Evolutionary conservation across 2,797 vertebrate genomes (phyloP).

Genomic region (Betta splendens): DNA sequence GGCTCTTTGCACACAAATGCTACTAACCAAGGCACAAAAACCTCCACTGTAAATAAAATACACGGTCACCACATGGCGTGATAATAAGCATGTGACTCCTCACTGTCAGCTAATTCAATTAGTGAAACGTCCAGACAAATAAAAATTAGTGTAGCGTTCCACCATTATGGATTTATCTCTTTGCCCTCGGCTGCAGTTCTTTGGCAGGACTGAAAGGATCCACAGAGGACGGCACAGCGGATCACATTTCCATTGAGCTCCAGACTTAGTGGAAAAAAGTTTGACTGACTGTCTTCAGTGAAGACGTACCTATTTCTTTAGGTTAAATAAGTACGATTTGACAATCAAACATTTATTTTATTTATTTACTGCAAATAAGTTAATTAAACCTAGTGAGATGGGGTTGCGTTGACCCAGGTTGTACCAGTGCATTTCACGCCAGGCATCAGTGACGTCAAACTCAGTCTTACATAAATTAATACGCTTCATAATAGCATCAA

Average conservation of each 20-base stretch:
- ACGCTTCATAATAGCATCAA: too few relatives aligned
- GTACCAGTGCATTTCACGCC: too few relatives aligned
- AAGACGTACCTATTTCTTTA: too few relatives aligned
- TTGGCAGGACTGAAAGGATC: slow-evolving; percentile 20
- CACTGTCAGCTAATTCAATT: slow-evolving; percentile 33
- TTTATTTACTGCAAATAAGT: too few relatives aligned
- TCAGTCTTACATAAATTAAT: too few relatives aligned
- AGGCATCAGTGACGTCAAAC: too few relatives aligned
- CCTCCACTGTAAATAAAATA: neutral
- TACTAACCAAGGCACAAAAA: too few relatives aligned
- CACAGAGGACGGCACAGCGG: slow-evolving; percentile 6
- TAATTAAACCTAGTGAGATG: too few relatives aligned
- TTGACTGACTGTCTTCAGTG: neutral
- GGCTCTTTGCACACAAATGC: too few relatives aligned
- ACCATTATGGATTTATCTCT: slow-evolving; percentile 42
- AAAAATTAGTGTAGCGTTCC: slow-evolving; percentile 20
- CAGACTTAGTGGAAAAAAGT: neutral
- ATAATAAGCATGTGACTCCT: slow-evolving; percentile 6
- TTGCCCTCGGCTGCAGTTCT: slow-evolving; percentile 24
- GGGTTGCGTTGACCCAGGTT: too few relatives aligned
- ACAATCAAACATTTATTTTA: too few relatives aligned
- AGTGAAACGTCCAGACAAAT: slow-evolving; percentile 37
- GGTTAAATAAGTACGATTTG: too few relatives aligned
- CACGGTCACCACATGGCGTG: neutral
- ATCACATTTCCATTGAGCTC: neutral